A percentile compares a stretch with the other conserved stretches of the same genome.
Conservation (phyloP, 2,113 vertebrate species). For the Amphiprion ocellaris region DNA sequence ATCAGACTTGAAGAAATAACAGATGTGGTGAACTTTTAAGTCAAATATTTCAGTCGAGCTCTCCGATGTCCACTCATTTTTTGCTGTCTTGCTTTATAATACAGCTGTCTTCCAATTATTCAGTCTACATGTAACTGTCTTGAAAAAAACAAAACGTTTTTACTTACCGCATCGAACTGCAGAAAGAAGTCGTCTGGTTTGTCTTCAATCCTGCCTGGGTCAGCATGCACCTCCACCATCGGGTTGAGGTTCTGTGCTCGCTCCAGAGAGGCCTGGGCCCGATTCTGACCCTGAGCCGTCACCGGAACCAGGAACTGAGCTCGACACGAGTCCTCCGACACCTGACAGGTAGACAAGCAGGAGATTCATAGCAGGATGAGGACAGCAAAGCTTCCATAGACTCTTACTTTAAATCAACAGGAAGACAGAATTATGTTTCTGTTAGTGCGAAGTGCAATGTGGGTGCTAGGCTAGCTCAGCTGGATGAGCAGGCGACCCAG, state of each 20-base stretch:
- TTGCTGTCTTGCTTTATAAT: not conserved
- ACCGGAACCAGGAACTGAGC: conserved; percentile 93
- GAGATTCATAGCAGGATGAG: not conserved
- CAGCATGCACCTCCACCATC: conserved; percentile 94
- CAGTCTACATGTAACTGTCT: too few species aligned
- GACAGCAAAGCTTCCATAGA: not conserved
- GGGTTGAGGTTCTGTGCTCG: conserved; percentile 95
- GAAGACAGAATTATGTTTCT: too few species aligned
- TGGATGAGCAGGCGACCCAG: too few species aligned
- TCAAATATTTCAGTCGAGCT: too few species aligned
- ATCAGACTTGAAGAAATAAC: too few species aligned
- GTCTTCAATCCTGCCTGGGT: conserved; percentile 84
- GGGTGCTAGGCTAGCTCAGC: too few species aligned
- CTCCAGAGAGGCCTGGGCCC: conserved; percentile 91
- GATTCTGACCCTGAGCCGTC: conserved; percentile 87
- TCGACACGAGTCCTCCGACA: conserved; percentile 87
- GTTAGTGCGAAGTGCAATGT: too few species aligned
- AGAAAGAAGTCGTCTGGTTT: conserved; percentile 92
- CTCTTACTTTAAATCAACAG: not conserved
- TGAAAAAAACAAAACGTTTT: not conserved
- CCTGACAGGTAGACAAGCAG: conserved; percentile 76
- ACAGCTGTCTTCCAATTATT: too few species aligned
- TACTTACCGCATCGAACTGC: conserved; percentile 91
- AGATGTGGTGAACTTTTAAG: too few species aligned
- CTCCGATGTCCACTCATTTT: not conserved